These are phyloP conservation scores for Spilosoma lubricipeda DNA, from an alignment of 2,888 invertebrate genomes.

Conservation along the genomic window DNA sequence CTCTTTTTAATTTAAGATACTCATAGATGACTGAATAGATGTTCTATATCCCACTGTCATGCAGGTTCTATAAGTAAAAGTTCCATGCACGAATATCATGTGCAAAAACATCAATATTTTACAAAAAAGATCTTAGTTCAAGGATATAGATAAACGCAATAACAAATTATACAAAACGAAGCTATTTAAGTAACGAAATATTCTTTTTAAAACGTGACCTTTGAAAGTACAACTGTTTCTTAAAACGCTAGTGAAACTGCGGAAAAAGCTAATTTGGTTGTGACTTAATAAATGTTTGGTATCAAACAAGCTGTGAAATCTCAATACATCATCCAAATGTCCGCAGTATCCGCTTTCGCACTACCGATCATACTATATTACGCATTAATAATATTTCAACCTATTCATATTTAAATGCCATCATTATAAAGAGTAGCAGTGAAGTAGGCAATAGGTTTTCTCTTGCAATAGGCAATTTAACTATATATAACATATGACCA, in stretches of 20 bases:
- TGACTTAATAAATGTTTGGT: neutral
- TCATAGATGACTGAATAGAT: too few species aligned
- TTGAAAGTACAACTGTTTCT: too few species aligned
- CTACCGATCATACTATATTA: conserved; percentile 36
- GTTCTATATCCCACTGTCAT: too few species aligned
- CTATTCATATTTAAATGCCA: conserved; percentile 52
- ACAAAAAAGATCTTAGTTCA: too few species aligned
- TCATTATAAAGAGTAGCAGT: conserved; percentile 28
- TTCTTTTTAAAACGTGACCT: too few species aligned
- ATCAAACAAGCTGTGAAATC: conserved; percentile 29
- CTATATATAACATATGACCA: neutral
- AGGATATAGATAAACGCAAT: too few species aligned
- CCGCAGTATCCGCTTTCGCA: conserved; percentile 42
- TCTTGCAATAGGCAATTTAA: neutral
- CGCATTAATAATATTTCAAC: conserved; percentile 43
- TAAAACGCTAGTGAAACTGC: neutral
- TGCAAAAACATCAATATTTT: too few species aligned
- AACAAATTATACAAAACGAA: too few species aligned
- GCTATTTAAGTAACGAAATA: too few species aligned
- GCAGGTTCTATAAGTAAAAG: too few species aligned
- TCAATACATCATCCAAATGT: conserved; percentile 25
- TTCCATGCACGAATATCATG: too few species aligned
- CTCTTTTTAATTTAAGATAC: too few species aligned
- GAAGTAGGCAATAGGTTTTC: neutral
- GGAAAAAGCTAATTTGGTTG: neutral